Evolutionary conservation across 92 coral and sea anemone species (phyloP), one percentile per base, ranked within the genome.

Genomic region (Porites rus): DNA sequence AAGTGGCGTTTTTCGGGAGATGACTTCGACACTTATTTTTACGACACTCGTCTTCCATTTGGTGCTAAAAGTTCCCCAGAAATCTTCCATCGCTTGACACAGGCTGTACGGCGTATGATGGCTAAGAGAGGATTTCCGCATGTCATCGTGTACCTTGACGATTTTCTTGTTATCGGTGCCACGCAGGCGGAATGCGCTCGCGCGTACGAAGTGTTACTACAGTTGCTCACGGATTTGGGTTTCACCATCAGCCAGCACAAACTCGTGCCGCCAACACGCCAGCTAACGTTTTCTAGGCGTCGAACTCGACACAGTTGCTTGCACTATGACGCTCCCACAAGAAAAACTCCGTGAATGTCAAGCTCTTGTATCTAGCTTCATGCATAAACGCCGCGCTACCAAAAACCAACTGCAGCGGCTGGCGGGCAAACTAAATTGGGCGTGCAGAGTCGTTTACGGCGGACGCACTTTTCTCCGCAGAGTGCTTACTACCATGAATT

Each of bases 81-180:
- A 13, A 84, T 84, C 11, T 84, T 84, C 38, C 88, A 72, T 68
- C 88, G 72, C 81, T 20, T 84, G 8, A 84, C 88, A 21, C 88
- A 74, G 61, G 60, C 88, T 2, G 88, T 84, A 14, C 81, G 88
- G 22, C 82, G 82, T 69, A 84, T 84, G 88, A 84, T 84, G 81
- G 68, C 65, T 7, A 19, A 68, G 17, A 63, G 87, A 18, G 87
- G 87, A 21, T 82, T 70, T 13, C 7, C 0, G 12, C 38, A 75
- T 13, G 51, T 84, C 50, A 51, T 84, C n/a, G 88, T 75, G 38
- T 84, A 75, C 24, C 75, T 84, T 38, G 83, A 84, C 67, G 83
- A 84, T 52, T 84, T 84, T 71, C 75, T 84, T 10, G 65, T 84
- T 56, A 65, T 84, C 24, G 88, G 73, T 18, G 82, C 81, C 17